phyloP scores from a whole-genome alignment of 2,888 invertebrate species.

The Philaethria dido region DNA sequence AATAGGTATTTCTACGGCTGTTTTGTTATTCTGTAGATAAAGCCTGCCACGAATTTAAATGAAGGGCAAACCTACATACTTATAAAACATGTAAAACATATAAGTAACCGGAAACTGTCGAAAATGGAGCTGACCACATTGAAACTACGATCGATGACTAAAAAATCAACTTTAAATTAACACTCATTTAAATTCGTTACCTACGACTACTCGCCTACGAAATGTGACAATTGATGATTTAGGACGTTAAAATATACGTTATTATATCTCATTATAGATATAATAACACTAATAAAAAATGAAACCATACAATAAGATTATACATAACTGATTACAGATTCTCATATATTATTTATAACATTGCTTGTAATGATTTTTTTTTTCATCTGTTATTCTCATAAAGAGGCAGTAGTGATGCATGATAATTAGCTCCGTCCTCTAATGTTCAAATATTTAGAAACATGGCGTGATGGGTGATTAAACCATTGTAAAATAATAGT shows the following conservation, averaged over 20 bases:
- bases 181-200: constrained; percentile 73
- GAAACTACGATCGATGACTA: constrained; percentile 64
- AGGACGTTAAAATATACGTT: constrained; percentile 55
- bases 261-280: constrained; percentile 33
- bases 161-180: constrained; percentile 63
- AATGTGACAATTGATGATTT: constrained; percentile 65
- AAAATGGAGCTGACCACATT: constrained; percentile 63
- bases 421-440: no score
- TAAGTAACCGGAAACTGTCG: constrained; percentile 63
- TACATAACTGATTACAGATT: background rate
- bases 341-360: background rate
- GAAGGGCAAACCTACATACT: constrained; percentile 41
- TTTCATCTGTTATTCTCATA: background rate
- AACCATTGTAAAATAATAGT: no score
- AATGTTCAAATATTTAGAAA: no score
- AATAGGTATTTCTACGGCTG: constrained; percentile 46
- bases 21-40: constrained; percentile 57
- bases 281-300: constrained; percentile 21
- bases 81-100: constrained; percentile 51
- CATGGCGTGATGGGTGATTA: no score
- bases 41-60: constrained; percentile 63
- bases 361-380: background rate
- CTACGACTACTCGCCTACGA: constrained; percentile 58
- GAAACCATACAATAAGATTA: background rate
- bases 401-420: no score